Evolutionary conservation across 2,797 vertebrate genomes (phyloP).

Genomic region (Lerista edwardsae): DNA sequence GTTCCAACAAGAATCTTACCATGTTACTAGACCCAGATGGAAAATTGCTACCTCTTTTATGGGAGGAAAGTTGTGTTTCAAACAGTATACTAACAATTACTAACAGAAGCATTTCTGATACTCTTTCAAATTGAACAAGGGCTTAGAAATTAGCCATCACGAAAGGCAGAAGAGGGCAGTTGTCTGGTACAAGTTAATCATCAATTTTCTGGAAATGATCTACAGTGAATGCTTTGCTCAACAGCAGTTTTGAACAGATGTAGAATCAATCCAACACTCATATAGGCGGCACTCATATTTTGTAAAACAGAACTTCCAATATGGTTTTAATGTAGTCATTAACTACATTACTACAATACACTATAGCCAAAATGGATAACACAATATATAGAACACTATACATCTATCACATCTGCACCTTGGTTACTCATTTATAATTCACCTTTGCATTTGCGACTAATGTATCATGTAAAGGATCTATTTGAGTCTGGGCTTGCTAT

Average conservation of each 20-base stretch:
- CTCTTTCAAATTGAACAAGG: neutral
- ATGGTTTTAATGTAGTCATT: neutral
- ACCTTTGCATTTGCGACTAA: neutral
- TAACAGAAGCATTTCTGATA: neutral
- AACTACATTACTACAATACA: neutral
- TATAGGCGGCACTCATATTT: neutral
- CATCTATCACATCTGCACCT: neutral
- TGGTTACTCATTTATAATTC: neutral
- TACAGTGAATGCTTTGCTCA: neutral
- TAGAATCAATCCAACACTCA: neutral
- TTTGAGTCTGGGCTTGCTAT: neutral
- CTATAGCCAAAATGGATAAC: neutral
- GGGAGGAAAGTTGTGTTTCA: conserved; percentile 1
- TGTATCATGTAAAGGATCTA: neutral
- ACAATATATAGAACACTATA: neutral
- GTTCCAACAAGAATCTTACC: neutral
- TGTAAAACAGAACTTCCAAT: neutral
- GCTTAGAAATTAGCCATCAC: neutral
- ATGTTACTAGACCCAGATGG: neutral
- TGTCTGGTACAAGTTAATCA: neutral
- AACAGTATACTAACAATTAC: neutral
- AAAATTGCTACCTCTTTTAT: neutral
- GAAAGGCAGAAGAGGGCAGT: neutral
- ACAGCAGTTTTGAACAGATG: neutral
- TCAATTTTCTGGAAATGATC: neutral